Evolutionary conservation across 2,113 vertebrate species (phyloP), one percentile per base, ranked within the genome.

Genomic region (Tragelaphus imberbis): DNA sequence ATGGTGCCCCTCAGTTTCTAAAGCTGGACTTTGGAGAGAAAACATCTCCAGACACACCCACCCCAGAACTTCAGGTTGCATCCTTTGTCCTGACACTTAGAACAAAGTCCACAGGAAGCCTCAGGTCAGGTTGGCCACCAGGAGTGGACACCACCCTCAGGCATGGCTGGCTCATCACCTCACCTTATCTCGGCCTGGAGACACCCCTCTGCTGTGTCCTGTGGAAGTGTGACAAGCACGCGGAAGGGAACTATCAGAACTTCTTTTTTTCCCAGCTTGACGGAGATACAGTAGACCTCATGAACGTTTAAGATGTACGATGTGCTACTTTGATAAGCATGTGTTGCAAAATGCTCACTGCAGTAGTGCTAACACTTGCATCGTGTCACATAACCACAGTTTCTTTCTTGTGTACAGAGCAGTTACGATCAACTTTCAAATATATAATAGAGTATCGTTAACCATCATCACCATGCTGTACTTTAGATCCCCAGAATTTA

Each of bases 161-260:
- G 30, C n/a, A 4, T 1, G 15, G 65, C 36, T 40, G 2, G 0
- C 47, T 15, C 1, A 0, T 30, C 28, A 30, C 28, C 59, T 28
- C 4, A 2, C 8, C 2, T 21, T 61, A 79, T 53, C 36, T 25
- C 30, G 3, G 25, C 19, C 58, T 55, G 23, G 7, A 28, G 68
- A 75, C 49, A 7, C 0, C 0, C 49, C 40, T 81, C 27, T 33
- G 15, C 1, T 10, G 27, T 3, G 1, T 2, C 36, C 33, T 51
- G 33, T 25, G 11, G 63, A 59, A 53, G 23, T 2, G 9, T 71
- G 86, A 49, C 1, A 3, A n/a, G 19, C 1, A 14, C 36, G 11
- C 1, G 0, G n/a, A 56, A 47, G 16, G 13, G 33, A 49, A 14
- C 23, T 12, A 6, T n/a, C 93, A 55, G 88, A 44, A 33, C 58